Percentiles rank a stretch among this genome's conserved stretches.
Conservation (phyloP, 2,797 vertebrate genomes). For the Caiman crocodilus region DNA sequence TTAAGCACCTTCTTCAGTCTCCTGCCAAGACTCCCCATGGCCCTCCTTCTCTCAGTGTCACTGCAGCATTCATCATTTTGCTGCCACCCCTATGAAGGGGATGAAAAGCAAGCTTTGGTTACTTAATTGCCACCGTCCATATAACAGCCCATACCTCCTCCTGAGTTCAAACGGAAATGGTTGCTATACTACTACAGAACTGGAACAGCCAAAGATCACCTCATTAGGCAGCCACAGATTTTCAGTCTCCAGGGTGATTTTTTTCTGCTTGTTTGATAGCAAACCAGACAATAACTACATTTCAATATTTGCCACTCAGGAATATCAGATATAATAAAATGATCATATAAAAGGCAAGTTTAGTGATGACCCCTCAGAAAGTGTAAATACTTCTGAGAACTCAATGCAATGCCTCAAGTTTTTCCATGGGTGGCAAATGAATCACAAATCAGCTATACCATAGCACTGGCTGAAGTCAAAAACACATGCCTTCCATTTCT, state of each 20-base stretch:
- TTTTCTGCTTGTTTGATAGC: background rate
- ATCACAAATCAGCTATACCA: background rate
- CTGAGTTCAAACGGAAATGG: fast-evolving
- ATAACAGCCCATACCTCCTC: no score
- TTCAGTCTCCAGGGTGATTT: background rate
- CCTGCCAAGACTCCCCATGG: background rate
- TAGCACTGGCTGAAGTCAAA: background rate
- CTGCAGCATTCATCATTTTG: background rate
- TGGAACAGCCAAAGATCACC: fast-evolving
- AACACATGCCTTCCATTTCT: background rate
- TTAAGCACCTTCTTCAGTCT: background rate
- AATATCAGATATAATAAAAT: background rate
- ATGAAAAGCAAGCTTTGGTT: background rate
- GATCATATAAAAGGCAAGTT: background rate
- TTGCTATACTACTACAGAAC: background rate
- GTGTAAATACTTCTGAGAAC: background rate
- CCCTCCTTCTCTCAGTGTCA: background rate
- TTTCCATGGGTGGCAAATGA: background rate
- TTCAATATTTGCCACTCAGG: background rate
- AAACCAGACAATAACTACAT: background rate
- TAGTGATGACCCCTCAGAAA: background rate
- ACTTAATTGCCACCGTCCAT: background rate
- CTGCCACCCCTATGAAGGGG: background rate
- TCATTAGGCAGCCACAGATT: background rate
- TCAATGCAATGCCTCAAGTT: fast-evolving